Base-by-base conservation (phyloP, 2,888 invertebrate genomes). In the Exephanes ischioxanthus region DNA sequence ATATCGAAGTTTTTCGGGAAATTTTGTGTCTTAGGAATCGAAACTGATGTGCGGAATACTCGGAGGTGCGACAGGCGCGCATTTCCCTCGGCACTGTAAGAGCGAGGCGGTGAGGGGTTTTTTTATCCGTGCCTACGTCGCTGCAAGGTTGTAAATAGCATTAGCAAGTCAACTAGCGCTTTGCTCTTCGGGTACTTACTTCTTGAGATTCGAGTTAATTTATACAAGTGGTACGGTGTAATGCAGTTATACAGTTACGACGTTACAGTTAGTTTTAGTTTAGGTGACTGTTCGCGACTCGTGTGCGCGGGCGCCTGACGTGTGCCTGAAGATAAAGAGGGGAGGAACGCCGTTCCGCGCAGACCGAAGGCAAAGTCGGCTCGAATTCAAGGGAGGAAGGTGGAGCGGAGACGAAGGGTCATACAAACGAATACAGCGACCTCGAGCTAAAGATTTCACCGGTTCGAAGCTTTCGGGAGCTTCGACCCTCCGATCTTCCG, bases 81-180 rank as follows among this genome's bases (percentile, higher is more conserved):
- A 41, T 14, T 33, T 63, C 48, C 33, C 48, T 77, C 16, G 72
- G 26, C 30, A 19, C n/a, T 26, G 3, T 22, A 48, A 16, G 30
- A 48, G 37, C 6, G 63, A 7, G 33, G 48, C 71, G 48, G 67
- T 66, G 70, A 78, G 66, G 72, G 51, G 45, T 45, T 81, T 86
- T 77, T 66, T 55, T 58, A 61, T 30, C 66, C 45, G 48, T 22
- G 70, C 80, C 88, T 90, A 88, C 90, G 90, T 89, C 89, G 89
- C 84, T 89, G 89, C 78, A 80, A 80, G 89, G 89, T 89, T 90
- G 91, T 92, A 93, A 93, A 93, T 92, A 92, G 90, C 90, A 93
- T 93, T 93, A 93, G 92, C 93, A 93, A 93, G 93, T 93, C 93
- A 93, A 93, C 92, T 92, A 92, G 92, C 91, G 91, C 90, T 90